Conservation (phyloP, 2,113 vertebrate genomes). For the Trogon melanurus region DNA sequence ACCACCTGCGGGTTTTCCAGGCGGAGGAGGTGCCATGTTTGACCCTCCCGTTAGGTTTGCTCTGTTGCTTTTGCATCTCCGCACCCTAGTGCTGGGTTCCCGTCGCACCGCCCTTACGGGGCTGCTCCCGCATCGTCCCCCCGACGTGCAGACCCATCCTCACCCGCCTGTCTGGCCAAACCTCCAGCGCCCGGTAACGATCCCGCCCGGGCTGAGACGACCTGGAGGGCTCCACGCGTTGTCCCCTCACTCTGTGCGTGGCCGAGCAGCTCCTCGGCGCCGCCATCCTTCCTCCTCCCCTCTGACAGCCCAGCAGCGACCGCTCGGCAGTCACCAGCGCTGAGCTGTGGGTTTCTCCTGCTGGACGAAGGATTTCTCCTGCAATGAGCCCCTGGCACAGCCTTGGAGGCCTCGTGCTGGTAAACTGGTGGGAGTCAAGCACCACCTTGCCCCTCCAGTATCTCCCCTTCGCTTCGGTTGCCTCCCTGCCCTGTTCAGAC, state of each 20-base stretch:
- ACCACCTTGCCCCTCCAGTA: neutral
- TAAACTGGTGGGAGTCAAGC: neutral
- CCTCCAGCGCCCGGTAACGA: neutral
- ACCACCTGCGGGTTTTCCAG: neutral
- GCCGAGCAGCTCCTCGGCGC: neutral
- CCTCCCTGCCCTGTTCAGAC: neutral
- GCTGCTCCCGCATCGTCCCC: neutral
- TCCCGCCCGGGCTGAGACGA: neutral
- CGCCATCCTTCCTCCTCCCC: neutral
- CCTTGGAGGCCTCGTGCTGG: neutral
- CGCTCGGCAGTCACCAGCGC: neutral
- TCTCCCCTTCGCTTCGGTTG: no score
- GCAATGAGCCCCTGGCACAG: neutral
- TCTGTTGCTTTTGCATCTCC: neutral
- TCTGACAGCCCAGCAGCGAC: neutral
- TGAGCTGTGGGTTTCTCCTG: neutral
- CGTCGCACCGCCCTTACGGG: neutral
- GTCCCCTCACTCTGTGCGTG: neutral
- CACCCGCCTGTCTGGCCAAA: neutral
- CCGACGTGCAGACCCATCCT: no score
- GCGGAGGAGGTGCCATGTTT: neutral
- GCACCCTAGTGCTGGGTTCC: neutral
- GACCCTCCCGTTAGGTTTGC: neutral
- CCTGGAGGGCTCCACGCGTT: rapidly evolving
- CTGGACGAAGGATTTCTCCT: neutral